Base-by-base conservation (phyloP, 2,888 invertebrate species). In the Heliconius sara region DNA sequence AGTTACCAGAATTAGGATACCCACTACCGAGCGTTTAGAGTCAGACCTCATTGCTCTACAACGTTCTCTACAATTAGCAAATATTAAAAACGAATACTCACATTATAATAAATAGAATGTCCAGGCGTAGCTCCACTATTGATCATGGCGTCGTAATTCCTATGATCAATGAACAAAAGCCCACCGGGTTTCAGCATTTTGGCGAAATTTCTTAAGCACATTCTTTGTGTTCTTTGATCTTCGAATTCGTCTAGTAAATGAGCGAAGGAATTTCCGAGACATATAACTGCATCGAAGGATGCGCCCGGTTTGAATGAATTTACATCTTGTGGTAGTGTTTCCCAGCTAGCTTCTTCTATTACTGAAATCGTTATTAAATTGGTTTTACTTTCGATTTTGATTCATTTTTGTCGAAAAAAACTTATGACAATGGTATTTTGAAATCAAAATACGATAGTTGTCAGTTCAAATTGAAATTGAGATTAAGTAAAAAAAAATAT, bases 261-360 rank as follows among this genome's bases (percentile, higher is more conserved):
- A 78, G 98, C 98, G 90, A 98, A 98, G 2, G 98, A 98, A 91
- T 98, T 98, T 72, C 98, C 98, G 76, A 98, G 94, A 88, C 98
- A 98, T 83, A 98, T 97, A 52, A 98, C 98, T 0, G 98, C 98
- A 92, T 98, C 98, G 88, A 98, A 98, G 77, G 97, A 96, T 19
- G 95, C 96, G 6, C 95, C 96, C 1, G 96, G 95, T 0, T 96
- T 87, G 83, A 96, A 93, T 2, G 93, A 86, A 75, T 96, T 93
- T 52, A 98, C 96, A 87, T 98, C 98, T 60, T 97, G 96, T 7
- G 97, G 96, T 4, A 98, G 89, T 0, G 97, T 97, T 85, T 98
- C 92, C 98, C 98, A 98, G 89, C 98, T 98, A 0, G 98, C 98
- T 94, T 98, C 98, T 90, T 98, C 98, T 87, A 98, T 98, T 30